Evolutionary conservation across 2,113 vertebrate genomes (phyloP), one percentile per base, ranked within the genome.

Genomic region (Hypomesus transpacificus): DNA sequence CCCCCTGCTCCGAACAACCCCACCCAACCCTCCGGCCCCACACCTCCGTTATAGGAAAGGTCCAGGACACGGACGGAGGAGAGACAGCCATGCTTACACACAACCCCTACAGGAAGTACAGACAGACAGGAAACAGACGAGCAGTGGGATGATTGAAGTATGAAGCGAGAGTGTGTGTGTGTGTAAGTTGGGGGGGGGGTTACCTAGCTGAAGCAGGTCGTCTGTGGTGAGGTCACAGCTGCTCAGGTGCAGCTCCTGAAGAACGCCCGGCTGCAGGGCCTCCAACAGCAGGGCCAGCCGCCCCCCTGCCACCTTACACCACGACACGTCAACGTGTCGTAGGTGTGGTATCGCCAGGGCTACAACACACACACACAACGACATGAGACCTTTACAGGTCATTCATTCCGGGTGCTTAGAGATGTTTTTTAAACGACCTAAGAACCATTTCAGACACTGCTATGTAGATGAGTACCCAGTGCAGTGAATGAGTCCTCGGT

Each of bases 241-340:
- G 90, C 94, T 94, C 86, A 96, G 90, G 76, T 87, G 90, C 75
- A 95, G 90, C 78, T 92, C 93, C 75, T 80, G 84, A 71, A 96
- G 64, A 2, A 74, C 68, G 2, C 89, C 86, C 31, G 85, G 86
- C 82, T 91, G 90, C 68, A 96, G 68, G 0, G 84, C 87, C 51
- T 91, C 92, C 75, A 93, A 86, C 77, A 97, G 90, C 79, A 93
- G 81, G 50, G 87, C 81, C 76, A 95, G 78, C 71, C 89, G 94
- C 50, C 94, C 94, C 8, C 94, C 93, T 63, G 96, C 90, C 80
- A 91, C 93, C 74, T 96, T 97, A 87, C 94, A 94, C 95, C 95
- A 98, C 73, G 95, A 97, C 62, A 98, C 86, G 76, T 92, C 88
- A 80, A 98, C 69, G 14, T 76, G 86, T 88, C 85, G 84, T 82